Conservation (phyloP, 2,797 vertebrate genomes). For the Coregonus suidteri region DNA sequence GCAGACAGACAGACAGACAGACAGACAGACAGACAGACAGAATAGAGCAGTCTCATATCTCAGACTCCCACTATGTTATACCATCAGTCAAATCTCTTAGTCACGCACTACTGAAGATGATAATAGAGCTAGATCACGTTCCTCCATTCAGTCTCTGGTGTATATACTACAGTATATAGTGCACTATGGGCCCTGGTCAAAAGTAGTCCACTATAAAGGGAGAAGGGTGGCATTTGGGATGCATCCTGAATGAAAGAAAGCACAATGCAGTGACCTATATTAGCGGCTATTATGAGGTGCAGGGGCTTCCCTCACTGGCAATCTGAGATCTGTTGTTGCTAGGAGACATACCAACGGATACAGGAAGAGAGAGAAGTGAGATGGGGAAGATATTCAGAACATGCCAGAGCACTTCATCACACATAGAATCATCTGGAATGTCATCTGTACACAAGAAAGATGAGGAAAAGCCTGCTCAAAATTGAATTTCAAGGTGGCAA, state of each 20-base stretch:
- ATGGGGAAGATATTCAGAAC: constrained; percentile 57
- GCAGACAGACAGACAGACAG: too few species aligned
- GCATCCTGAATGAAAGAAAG: constrained; percentile 26
- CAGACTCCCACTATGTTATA: neutral
- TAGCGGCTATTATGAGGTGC: constrained; percentile 68
- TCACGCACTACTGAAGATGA: neutral
- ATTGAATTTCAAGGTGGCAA: neutral
- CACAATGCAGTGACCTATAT: constrained; percentile 66
- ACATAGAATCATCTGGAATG: constrained; percentile 35
- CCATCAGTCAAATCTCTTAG: neutral
- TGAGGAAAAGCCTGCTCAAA: neutral
- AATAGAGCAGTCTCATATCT: neutral
- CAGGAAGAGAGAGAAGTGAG: constrained; percentile 59
- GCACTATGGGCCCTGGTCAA: neutral
- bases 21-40: too few species aligned
- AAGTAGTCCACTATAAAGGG: too few species aligned
- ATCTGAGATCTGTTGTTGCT: constrained; percentile 75
- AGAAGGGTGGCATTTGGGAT: neutral
- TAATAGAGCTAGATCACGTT: neutral
- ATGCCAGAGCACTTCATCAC: constrained; percentile 50
- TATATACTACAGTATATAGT: neutral
- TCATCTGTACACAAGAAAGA: neutral
- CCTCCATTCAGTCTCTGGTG: neutral
- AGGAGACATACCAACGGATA: constrained; percentile 71
- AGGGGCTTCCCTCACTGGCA: constrained; percentile 76